Conservation (phyloP, 2,888 invertebrate species). For the Lithophane ornitopus region DNA sequence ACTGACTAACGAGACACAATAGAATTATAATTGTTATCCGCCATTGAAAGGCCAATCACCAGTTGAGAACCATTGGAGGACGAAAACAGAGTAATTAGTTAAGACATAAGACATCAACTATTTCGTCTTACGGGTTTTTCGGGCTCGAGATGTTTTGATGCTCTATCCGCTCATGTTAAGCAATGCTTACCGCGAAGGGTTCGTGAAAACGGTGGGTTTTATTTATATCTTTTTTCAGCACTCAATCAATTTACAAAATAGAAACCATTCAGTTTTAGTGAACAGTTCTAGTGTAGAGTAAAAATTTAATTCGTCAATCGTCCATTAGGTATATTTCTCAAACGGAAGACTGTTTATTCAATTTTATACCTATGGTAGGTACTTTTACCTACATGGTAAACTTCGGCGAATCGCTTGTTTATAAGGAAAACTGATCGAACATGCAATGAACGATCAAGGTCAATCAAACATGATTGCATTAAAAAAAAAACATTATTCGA, state of each 20-base stretch:
- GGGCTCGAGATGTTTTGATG: not conserved
- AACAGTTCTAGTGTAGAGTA: not conserved
- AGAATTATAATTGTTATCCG: too few species aligned
- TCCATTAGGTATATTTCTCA: not conserved
- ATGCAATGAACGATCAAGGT: conserved; percentile 13
- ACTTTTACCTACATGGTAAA: not conserved
- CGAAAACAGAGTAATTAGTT: not conserved
- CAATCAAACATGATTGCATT: conserved; percentile 25
- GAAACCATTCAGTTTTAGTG: not conserved
- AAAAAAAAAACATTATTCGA: conserved; percentile 6
- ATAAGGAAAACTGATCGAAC: conserved; percentile 16
- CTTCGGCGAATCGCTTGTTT: not conserved
- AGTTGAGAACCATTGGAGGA: not conserved
- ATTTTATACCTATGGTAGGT: not conserved
- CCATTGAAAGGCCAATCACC: too few species aligned
- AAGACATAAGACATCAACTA: not conserved
- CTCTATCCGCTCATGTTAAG: too few species aligned
- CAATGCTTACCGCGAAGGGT: not conserved
- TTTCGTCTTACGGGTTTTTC: not conserved
- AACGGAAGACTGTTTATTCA: not conserved
- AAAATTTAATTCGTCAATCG: not conserved
- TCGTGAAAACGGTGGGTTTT: not conserved
- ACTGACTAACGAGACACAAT: too few species aligned
- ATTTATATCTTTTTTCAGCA: not conserved
- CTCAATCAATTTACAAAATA: not conserved